Evolutionary conservation across 2,113 vertebrate genomes (phyloP), one percentile per base, ranked within the genome.

Genomic region (Arizona elegans): DNA sequence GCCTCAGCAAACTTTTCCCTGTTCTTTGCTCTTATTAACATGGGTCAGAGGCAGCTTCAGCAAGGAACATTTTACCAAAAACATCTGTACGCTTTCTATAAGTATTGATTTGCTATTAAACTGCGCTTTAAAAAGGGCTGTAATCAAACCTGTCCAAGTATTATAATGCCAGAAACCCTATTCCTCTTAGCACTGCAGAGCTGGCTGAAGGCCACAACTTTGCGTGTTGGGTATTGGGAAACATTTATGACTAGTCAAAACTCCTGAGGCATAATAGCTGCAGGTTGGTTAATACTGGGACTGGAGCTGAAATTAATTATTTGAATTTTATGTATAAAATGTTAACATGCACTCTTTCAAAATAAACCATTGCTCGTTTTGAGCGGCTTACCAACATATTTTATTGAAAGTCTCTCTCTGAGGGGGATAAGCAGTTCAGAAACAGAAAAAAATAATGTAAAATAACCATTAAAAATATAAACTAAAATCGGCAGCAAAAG

Each of bases 61-160:
- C 50, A 54, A 53, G 43, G 58, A n/a, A 88, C 17, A 29, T 38
- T n/a, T 92, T 65, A 53, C 55, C 50, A 24, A 59, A 87, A 62
- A 87, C 38, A 47, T 87, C 52, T 86, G 11, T 8, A 53, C 21
- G 2, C 43, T 88, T 92, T 92, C 50, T 38, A 88, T 47, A 59
- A 50, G 62, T 92, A 92, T 87, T 65, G 91, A 92, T 92, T 88
- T 87, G 47, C 58, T 87, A 65, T 92, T 62, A 92, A 92, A 33
- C 13, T 65, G 17, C 1, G 11, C 38, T 86, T 53, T 50, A 10
- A 52, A 47, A n/a, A 13, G 70, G 47, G 26, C 89, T 50, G 26
- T 43, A 55, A 54, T 56, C 38, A 86, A 85, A 56, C 54, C 75
- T 55, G 54, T 33, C 90, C 52, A 70, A 17, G 54, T 90, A 43